Evolutionary conservation across 2,888 invertebrate genomes (phyloP).

Genomic region (Euzetes globulus): DNA sequence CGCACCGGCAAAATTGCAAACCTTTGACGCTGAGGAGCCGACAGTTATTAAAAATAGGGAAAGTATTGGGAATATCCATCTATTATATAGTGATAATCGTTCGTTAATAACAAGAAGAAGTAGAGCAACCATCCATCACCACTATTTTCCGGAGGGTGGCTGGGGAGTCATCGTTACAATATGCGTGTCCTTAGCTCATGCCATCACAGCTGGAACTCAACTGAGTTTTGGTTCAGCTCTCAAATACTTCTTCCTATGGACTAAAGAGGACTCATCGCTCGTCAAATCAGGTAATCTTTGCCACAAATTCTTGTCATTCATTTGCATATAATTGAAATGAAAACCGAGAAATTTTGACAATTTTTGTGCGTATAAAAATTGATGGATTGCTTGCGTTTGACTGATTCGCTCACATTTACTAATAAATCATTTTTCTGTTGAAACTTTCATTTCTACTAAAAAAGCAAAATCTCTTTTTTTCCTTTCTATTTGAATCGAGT

Average conservation of each 20-base stretch:
- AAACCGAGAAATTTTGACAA: neutral
- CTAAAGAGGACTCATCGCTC: neutral
- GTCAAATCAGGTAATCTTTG: constrained; percentile 11
- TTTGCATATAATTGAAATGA: neutral
- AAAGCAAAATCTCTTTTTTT: neutral
- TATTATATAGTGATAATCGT: constrained; percentile 21
- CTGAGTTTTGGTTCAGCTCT: neutral
- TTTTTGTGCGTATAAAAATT: neutral
- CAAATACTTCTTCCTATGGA: neutral
- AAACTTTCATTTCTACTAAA: neutral
- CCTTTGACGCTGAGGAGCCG: neutral
- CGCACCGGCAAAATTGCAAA: constrained; percentile 25
- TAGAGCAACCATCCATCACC: constrained; percentile 55
- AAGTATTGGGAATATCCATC: neutral
- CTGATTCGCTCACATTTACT: neutral
- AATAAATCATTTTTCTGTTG: neutral
- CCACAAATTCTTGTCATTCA: neutral
- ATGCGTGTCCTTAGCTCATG: constrained; percentile 47
- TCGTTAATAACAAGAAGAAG: constrained; percentile 3
- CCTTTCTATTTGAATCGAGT: no score
- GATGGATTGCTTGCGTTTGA: neutral
- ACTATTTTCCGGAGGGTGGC: constrained; percentile 68
- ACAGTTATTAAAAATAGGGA: neutral
- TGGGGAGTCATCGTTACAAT: constrained; percentile 49
- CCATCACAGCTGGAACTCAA: constrained; percentile 47